Percentiles rank a stretch among this genome's conserved stretches.
Conservation (phyloP, 2,888 invertebrate species). For the Bellardia pandia region DNA sequence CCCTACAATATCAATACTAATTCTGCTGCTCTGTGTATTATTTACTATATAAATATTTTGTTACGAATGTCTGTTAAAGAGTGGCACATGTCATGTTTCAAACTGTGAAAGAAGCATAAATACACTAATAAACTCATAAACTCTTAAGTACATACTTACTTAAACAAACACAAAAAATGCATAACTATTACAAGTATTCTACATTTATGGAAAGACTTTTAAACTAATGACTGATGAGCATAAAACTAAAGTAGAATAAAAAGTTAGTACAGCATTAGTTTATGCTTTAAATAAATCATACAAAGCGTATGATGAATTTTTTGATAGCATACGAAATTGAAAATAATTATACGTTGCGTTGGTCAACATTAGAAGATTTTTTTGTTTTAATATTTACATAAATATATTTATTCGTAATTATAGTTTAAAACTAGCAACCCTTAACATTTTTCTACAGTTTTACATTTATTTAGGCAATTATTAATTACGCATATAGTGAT, state of each 20-base stretch:
- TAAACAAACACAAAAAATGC: background rate
- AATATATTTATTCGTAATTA: too few relatives aligned
- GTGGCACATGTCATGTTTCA: slow-evolving; percentile 37
- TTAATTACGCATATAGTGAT: slow-evolving; percentile 32
- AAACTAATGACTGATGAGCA: slow-evolving; percentile 6
- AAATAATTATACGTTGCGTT: background rate
- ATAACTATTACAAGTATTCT: background rate
- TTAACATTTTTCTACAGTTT: background rate
- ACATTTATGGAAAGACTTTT: background rate
- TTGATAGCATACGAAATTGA: background rate
- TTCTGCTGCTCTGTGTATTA: slow-evolving; percentile 10
- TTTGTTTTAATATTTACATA: too few relatives aligned
- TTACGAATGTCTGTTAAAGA: slow-evolving; percentile 25
- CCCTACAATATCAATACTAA: background rate
- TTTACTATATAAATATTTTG: background rate
- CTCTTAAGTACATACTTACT: slow-evolving; percentile 9
- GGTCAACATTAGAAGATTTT: background rate
- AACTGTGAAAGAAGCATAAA: slow-evolving; percentile 27
- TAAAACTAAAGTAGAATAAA: slow-evolving; percentile 7
- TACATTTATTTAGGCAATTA: background rate
- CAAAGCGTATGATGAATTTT: slow-evolving; percentile 17
- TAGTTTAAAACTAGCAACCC: background rate
- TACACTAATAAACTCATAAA: slow-evolving; percentile 45
- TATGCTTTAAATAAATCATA: background rate
- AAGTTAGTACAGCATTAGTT: background rate